A percentile compares a stretch with the other conserved stretches of the same genome.
These are phyloP conservation scores for Seladonia tumulorum DNA, from an alignment of 2,888 invertebrate genomes.

Conservation along the genomic window DNA sequence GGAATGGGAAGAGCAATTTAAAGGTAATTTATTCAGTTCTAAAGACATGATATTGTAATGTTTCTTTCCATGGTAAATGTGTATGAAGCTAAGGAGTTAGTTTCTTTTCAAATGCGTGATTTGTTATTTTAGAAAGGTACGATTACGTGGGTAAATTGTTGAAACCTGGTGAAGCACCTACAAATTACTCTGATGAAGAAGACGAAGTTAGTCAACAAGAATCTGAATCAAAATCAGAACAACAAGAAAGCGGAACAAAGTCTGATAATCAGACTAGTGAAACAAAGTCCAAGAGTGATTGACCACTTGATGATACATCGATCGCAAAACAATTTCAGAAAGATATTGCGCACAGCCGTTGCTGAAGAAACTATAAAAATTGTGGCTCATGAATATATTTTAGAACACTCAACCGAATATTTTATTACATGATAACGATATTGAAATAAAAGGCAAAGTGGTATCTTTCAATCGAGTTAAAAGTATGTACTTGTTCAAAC, in stretches of 20 bases:
- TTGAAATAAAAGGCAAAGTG: constrained; percentile 66
- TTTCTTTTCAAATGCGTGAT: background rate
- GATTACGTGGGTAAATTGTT: constrained; percentile 95
- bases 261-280: constrained; percentile 79
- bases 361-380: constrained; percentile 72
- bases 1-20: constrained; percentile 99
- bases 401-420: constrained; percentile 69
- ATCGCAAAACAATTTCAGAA: constrained; percentile 68
- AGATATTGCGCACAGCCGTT: constrained; percentile 76
- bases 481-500: constrained; percentile 72
- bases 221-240: constrained; percentile 81
- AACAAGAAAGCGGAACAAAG: constrained; percentile 85
- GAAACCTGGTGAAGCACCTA: constrained; percentile 95
- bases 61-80: background rate
- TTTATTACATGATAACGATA: constrained; percentile 71
- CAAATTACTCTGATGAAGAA: constrained; percentile 96
- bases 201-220: constrained; percentile 85
- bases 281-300: constrained; percentile 83
- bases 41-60: background rate
- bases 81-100: background rate
- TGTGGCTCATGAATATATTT: constrained; percentile 70
- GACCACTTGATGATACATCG: constrained; percentile 73
- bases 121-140: constrained; percentile 92
- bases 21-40: constrained; percentile 86
- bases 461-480: constrained; percentile 73